Evolutionary conservation across 2,888 invertebrate genomes (phyloP).

Genomic region (Odontomyia ornata): DNA sequence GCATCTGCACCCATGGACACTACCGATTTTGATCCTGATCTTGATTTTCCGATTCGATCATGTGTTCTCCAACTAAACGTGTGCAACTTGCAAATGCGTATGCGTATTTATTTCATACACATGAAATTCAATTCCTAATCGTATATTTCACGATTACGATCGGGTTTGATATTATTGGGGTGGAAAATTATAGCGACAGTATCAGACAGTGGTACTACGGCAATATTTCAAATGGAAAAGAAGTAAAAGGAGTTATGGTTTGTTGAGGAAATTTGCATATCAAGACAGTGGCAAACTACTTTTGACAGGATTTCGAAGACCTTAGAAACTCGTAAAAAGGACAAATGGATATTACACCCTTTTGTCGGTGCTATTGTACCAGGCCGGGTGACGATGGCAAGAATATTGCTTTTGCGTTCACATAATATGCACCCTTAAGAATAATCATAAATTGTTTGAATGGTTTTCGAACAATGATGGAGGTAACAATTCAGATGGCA

Average conservation of each 20-base stretch:
- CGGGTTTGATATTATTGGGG: constrained; percentile 32
- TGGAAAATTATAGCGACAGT: constrained; percentile 26
- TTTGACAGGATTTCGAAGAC: constrained; percentile 36
- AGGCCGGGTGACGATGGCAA: constrained; percentile 38
- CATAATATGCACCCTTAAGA: constrained; percentile 23
- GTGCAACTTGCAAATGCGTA: background rate
- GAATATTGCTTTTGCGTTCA: constrained; percentile 21
- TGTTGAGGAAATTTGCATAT: constrained; percentile 41
- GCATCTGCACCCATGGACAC: constrained; percentile 33
- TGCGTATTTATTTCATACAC: background rate
- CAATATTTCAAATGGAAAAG: background rate
- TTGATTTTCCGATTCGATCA: constrained; percentile 1
- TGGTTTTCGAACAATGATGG: background rate
- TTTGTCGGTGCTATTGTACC: constrained; percentile 37
- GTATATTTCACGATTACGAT: constrained; percentile 42
- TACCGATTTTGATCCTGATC: constrained; percentile 28
- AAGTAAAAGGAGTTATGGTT: constrained; percentile 25
- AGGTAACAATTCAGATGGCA: background rate
- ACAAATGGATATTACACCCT: constrained; percentile 42
- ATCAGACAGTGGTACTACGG: background rate
- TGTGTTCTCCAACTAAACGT: background rate
- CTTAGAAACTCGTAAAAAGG: constrained; percentile 22
- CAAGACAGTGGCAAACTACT: constrained; percentile 39
- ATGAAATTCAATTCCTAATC: constrained; percentile 43
- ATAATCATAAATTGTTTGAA: constrained; percentile 12